A percentile compares a stretch with the other conserved stretches of the same genome.
phyloP scores from a whole-genome alignment of 2,797 vertebrate species.

The Scolopax rusticola region DNA sequence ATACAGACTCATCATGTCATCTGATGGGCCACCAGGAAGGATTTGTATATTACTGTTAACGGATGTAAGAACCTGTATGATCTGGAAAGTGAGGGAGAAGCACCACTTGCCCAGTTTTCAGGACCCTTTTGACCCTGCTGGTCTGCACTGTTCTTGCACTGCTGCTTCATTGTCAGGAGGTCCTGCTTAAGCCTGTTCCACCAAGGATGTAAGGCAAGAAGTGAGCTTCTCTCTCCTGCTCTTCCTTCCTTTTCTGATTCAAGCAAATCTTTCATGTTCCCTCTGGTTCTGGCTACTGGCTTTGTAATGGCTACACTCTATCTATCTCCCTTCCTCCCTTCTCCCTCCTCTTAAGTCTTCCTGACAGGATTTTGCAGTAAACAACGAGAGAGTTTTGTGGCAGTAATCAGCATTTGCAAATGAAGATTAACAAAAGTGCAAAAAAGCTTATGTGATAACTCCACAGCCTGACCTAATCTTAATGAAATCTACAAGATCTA shows the following conservation, averaged over 20 bases:
- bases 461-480: slow-evolving; percentile 70
- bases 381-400: slow-evolving; percentile 50
- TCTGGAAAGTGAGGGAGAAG: background rate
- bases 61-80: background rate
- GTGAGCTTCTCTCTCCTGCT: background rate
- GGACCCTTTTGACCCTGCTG: background rate
- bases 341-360: background rate
- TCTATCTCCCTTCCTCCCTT: background rate
- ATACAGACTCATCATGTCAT: rapidly evolving
- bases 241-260: background rate
- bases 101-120: background rate
- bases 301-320: background rate
- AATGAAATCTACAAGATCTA: slow-evolving; percentile 79
- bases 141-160: background rate
- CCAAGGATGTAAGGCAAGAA: background rate
- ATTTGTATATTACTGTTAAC: background rate
- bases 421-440: slow-evolving; percentile 75
- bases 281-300: background rate
- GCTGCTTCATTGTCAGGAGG: background rate
- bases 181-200: background rate
- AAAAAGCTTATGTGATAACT: slow-evolving; percentile 71
- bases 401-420: slow-evolving; percentile 72
- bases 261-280: slow-evolving; percentile 13
- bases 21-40: background rate
- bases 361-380: slow-evolving; percentile 41